Conservation (phyloP, 2,888 invertebrate genomes). For the Exephanes ischioxanthus region DNA sequence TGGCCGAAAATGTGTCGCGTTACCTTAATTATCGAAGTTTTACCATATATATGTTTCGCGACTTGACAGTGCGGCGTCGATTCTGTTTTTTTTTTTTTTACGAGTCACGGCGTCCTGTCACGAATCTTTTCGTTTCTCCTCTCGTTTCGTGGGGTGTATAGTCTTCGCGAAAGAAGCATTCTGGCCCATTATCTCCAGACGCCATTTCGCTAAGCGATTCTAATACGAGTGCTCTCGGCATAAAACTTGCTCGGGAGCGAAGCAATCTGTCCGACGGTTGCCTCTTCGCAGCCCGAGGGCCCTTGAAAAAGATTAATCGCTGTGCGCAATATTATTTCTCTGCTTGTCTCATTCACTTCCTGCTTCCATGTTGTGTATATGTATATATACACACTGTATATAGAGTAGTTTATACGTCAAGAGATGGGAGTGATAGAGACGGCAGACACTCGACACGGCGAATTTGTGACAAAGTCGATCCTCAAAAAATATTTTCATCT, state of each 20-base stretch:
- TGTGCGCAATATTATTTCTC: conserved; percentile 30
- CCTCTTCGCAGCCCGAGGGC: conserved; percentile 39
- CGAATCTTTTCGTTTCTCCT: conserved; percentile 7
- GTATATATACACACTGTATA: not conserved
- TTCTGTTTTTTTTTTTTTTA: not conserved
- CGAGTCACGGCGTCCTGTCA: not conserved
- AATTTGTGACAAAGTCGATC: conserved; percentile 17
- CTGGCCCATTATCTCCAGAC: conserved; percentile 62
- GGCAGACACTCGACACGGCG: not conserved
- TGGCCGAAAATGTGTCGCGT: too few species aligned
- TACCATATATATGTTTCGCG: not conserved
- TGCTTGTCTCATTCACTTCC: conserved; percentile 31
- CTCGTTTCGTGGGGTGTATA: not conserved
- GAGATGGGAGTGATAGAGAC: conserved; percentile 24
- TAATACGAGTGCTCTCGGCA: conserved; percentile 70
- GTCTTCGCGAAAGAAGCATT: conserved; percentile 34
- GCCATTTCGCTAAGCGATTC: conserved; percentile 69
- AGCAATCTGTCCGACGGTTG: conserved; percentile 68
- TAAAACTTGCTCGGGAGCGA: conserved; percentile 68
- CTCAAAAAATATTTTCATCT: not conserved
- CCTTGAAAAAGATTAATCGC: conserved; percentile 66
- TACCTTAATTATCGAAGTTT: not conserved
- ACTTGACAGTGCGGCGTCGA: not conserved
- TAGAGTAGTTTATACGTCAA: not conserved
- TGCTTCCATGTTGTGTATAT: conserved; percentile 7